phyloP scores from a whole-genome alignment of 2,888 invertebrate genomes.

The Myopa testacea region DNA sequence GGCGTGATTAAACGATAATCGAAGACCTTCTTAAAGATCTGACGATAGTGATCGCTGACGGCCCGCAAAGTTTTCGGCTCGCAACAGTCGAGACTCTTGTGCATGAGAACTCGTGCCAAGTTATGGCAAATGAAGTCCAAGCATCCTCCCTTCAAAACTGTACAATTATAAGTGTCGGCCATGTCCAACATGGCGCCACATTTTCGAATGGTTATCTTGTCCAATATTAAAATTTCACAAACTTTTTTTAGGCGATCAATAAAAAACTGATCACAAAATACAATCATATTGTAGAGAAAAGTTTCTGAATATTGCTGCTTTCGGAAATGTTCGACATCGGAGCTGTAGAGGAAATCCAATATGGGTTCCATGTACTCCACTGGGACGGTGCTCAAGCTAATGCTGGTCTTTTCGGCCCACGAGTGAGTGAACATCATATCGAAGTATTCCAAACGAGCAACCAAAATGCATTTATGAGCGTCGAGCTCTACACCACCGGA shows the following conservation, averaged over 20 bases:
- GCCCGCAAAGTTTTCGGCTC: conserved; percentile 74
- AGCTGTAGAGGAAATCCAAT: conserved; percentile 82
- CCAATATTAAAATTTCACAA: conserved; percentile 76
- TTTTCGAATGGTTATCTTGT: conserved; percentile 79
- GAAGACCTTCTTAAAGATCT: conserved; percentile 72
- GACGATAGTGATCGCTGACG: conserved; percentile 76
- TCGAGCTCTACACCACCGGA: conserved; percentile 70
- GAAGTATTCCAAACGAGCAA: conserved; percentile 87
- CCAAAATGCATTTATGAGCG: conserved; percentile 86
- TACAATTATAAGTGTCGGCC: conserved; percentile 81
- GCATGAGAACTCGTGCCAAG: conserved; percentile 78
- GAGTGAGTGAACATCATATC: conserved; percentile 83
- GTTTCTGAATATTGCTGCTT: conserved; percentile 77
- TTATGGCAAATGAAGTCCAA: conserved; percentile 85
- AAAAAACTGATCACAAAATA: conserved; percentile 85
- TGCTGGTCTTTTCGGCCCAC: conserved; percentile 71
- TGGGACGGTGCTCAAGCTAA: conserved; percentile 62
- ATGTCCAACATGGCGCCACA: conserved; percentile 82
- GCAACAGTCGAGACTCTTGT: conserved; percentile 74
- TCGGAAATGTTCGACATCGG: conserved; percentile 73
- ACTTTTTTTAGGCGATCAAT: conserved; percentile 78
- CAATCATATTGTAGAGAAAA: conserved; percentile 78
- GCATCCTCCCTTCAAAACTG: conserved; percentile 77
- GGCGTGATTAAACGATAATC: conserved; percentile 77
- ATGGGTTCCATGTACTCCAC: conserved; percentile 72